Conservation (phyloP, 2,113 vertebrate species). For the Mustela nigripes region DNA sequence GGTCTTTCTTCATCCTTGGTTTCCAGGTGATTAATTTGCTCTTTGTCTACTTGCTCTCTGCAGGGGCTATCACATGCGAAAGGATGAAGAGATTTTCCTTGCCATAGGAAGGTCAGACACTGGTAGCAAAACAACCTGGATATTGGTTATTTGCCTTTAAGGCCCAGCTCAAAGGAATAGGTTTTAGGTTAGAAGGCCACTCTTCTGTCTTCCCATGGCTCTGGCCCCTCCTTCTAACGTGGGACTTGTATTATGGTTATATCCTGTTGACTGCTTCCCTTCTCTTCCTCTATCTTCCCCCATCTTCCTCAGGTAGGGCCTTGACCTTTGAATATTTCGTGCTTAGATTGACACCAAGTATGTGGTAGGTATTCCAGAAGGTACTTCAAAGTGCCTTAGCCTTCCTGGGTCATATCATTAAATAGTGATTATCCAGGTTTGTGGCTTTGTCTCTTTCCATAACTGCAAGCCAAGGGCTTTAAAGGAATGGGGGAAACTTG, state of each 20-base stretch:
- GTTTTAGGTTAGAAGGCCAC: background rate
- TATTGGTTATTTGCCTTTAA: background rate
- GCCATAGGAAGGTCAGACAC: background rate
- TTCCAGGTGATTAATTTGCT: background rate
- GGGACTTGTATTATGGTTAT: background rate
- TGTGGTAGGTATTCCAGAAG: background rate
- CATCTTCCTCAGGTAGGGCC: background rate
- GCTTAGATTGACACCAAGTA: background rate
- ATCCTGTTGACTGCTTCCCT: background rate
- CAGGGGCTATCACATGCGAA: no score
- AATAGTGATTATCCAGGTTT: background rate
- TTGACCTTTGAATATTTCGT: constrained; percentile 38
- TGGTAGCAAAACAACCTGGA: background rate
- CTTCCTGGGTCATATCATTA: background rate
- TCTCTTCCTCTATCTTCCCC: background rate
- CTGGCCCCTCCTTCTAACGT: background rate
- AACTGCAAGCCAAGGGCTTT: background rate
- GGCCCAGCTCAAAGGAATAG: background rate
- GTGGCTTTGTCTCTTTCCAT: background rate
- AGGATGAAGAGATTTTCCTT: background rate
- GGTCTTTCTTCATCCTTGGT: background rate
- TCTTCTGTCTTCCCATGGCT: background rate
- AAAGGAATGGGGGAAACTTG: background rate
- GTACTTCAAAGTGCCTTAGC: background rate
- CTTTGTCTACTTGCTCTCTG: fast-evolving